Base-by-base conservation (phyloP, 2,113 vertebrate genomes). In the Mobula birostris region DNA sequence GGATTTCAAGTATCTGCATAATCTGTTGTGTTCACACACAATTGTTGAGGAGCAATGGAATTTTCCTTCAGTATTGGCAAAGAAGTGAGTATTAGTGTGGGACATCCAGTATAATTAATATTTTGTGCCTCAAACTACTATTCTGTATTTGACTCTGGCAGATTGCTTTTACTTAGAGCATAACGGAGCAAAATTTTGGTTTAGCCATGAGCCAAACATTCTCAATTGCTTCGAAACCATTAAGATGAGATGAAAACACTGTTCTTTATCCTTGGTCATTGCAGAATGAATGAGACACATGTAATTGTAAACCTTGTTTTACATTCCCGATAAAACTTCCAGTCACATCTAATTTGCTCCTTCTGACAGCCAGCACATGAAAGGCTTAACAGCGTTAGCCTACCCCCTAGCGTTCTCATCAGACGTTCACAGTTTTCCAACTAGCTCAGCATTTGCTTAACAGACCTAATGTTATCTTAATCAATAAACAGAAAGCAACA, bases 401-500 rank as follows among this genome's bases (percentile, higher is more conserved):
- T 93, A 70, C 68, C 91, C 91, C 72, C 91, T 74, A 76, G 68
- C 6, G 91, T 93, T 74, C n/a, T 70, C 40, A 93, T 56, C 91
- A 56, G 63, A 11, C 82, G 58, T 29, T 68, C n/a, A 90, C 61
- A n/a, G 7, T 66, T 90, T 90, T 68, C 29, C 58, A 66, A 68
- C 15, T 32, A 66, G 29, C 17, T 63, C 29, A 88, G 14, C 56
- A 8, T 19, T 3, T 32, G n/a, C 61, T 32, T 63, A 32, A 66
- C 5, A 90, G 66, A 66, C 6, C 85, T 40, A 5, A 82, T 82
- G 14, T 79, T 76, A 32, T 79, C 32, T 79, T 4, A 4, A 79
- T 14, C 77, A 32, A 79, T 36, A 79, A 79, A 74, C 72, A 21
- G 72, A 21, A 24, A 24, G 21, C 21, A 2, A 74, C 72, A 4